Base-by-base conservation (phyloP, 2,797 vertebrate genomes). In the Taeniopygia guttata region DNA sequence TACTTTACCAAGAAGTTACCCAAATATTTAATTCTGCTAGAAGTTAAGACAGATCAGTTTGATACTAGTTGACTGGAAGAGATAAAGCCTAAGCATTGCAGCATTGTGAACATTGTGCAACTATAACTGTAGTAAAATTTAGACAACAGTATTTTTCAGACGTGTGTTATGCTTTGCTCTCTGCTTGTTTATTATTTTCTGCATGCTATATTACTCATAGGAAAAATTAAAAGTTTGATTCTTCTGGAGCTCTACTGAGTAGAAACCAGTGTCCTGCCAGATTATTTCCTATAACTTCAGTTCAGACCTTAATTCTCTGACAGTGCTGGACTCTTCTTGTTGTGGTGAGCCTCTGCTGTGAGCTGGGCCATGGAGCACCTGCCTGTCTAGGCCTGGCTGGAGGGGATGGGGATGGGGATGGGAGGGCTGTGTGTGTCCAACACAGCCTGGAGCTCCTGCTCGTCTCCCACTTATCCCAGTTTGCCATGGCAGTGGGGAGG, bases 401-500 rank as follows among this genome's bases (percentile, higher is more conserved):
- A 66, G 34, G 36, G 36, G 36, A 38, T 46, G 40, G 15, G 3
- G 13, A 5, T 34, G 36, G 22, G 20, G 8, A 6, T 34, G 36
- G 22, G 13, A 55, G 32, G 20, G 42, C 16, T 5, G 0, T 26
- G 22, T 16, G 10, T 59, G 25, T 48, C 27, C 0, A 0, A 11
- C 69, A 48, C 8, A 20, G 26, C 29, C 32, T 52, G 46, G 40
- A 16, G 25, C 38, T 83, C 32, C 34, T 54, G 23, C 49, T 78
- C 23, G 7, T 68, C 13, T 92, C 62, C 66, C 4, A 12, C 43
- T 17, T 29, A 27, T 25, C 34, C 26, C 62, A 76, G 10, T 30
- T 66, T 2, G 0, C 29, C 7, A 0, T 0, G 3, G 46, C 26
- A 25, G 4, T 9, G 30, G 6, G 3, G 2, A 68, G 20, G 34